Base-by-base conservation (phyloP, 2,888 invertebrate species). In the Melangyna quadrimaculata region DNA sequence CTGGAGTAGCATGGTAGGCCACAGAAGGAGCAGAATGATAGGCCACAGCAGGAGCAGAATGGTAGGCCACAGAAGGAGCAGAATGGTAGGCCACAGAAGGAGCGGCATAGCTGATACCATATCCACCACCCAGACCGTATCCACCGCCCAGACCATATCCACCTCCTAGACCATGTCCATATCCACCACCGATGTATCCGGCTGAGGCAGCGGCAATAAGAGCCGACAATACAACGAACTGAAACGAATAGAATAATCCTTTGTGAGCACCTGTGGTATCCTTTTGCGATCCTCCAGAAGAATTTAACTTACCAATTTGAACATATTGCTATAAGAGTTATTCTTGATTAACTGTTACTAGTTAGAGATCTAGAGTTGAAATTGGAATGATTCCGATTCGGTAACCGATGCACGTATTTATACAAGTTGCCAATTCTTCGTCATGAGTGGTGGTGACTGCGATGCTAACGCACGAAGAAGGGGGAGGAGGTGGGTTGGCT, bases 151-250 rank as follows among this genome's bases (percentile, higher is more conserved):
- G n/a, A n/a, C n/a, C n/a, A 53, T 87, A 27, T 37, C 80, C 80
- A 37, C 73, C 22, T 70, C 88, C 73, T 4, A 87, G 88, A 8
- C 40, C 88, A 83, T 78, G 51, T 92, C 92, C 51, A 92, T 91
- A 59, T 37, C 77, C 89, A 77, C 89, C 88, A 57, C 90, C 88
- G 43, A 91, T 87, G 71, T 91, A 90, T 84, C 93, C 92, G 83
- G 93, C 93, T 80, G 91, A 92, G 87, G 91, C 91, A 71, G 91
- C 91, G 82, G 92, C 92, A 88, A 92, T 91, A 87, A 93, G 89
- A 59, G 93, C 91, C 79, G 93, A 91, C 86, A 93, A 89, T 55
- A 92, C 89, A 53, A 89, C 89, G 63, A 91, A 89, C 91, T 91
- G 78, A 7, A 88, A 87, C 9, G 45, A 29, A 65, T 37, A 75